A percentile compares a stretch with the other conserved stretches of the same genome.
Evolutionary conservation across 2,113 vertebrate species (phyloP).

Genomic region (Pica pica): DNA sequence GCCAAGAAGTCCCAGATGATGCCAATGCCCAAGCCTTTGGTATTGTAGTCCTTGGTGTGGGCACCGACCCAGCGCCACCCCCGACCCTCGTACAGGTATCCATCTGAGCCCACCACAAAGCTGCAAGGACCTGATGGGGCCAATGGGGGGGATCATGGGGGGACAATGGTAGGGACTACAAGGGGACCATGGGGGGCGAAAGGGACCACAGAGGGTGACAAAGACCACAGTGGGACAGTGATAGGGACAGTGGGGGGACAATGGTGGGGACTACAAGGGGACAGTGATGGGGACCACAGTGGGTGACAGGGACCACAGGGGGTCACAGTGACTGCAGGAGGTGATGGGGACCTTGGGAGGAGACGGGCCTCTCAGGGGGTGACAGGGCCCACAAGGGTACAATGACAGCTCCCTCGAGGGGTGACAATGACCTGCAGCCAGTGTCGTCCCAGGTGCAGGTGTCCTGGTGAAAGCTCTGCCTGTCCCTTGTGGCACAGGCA

Average conservation of each 20-base stretch:
- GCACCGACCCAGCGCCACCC: slow-evolving; percentile 83
- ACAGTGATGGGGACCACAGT: not conserved
- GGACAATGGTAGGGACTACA: not conserved
- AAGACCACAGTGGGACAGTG: too few relatives aligned
- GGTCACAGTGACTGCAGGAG: not conserved
- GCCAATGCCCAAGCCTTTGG: slow-evolving; percentile 76
- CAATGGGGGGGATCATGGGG: not conserved
- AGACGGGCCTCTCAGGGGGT: fast-evolving
- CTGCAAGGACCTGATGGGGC: slow-evolving; percentile 26
- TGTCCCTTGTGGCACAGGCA: slow-evolving; percentile 74
- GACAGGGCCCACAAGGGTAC: not conserved
- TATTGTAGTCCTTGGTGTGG: slow-evolving; percentile 82
- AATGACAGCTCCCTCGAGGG: not conserved
- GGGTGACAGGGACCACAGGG: too few relatives aligned
- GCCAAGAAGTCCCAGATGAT: slow-evolving; percentile 80
- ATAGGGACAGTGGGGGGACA: not conserved
- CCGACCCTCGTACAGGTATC: slow-evolving; percentile 83
- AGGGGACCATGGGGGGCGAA: not conserved
- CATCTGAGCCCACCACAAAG: slow-evolving; percentile 83
- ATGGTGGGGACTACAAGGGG: not conserved
- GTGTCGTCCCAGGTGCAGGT: slow-evolving; percentile 79
- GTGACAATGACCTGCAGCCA: slow-evolving; percentile 79
- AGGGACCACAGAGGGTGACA: not conserved
- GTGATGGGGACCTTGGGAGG: not conserved
- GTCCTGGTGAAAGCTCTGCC: slow-evolving; percentile 86